Percentiles rank a stretch among this genome's conserved stretches.
These are phyloP conservation scores for Miichthys miiuy DNA, from an alignment of 2,797 vertebrate species.

Conservation along the genomic window DNA sequence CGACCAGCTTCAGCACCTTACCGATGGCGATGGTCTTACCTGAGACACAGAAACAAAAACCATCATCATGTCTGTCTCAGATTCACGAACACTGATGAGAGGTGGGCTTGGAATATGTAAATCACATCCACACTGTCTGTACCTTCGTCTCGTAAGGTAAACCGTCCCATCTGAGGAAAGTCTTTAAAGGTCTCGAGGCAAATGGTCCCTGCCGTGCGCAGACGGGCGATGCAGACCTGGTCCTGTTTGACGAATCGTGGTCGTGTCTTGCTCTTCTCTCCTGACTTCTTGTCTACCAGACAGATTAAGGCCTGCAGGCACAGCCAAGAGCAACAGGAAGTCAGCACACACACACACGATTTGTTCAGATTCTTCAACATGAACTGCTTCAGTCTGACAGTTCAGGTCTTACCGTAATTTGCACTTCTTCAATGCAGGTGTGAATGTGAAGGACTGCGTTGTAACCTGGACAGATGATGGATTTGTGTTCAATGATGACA, in stretches of 20 bases:
- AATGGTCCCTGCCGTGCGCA: slow-evolving; percentile 96
- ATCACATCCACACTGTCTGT: background rate
- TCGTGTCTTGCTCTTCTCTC: slow-evolving; percentile 96
- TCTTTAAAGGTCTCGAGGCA: slow-evolving; percentile 99
- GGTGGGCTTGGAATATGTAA: too few species aligned
- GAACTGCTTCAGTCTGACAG: too few species aligned
- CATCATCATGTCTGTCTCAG: background rate
- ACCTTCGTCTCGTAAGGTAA: slow-evolving; percentile 98
- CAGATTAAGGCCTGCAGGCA: slow-evolving; percentile 96
- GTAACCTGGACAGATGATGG: slow-evolving; percentile 98
- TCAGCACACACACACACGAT: background rate
- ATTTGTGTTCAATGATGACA: slow-evolving; percentile 99
- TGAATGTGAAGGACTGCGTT: slow-evolving; percentile 98
- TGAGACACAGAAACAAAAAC: slow-evolving; percentile 62
- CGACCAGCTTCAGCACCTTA: slow-evolving; percentile 98
- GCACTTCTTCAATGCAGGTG: slow-evolving; percentile 98
- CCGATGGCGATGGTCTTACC: slow-evolving; percentile 99
- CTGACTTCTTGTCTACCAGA: slow-evolving; percentile 97
- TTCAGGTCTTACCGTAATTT: slow-evolving; percentile 90
- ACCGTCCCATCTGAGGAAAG: slow-evolving; percentile 99
- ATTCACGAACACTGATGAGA: background rate
- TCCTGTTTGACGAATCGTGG: slow-evolving; percentile 99
- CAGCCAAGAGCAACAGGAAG: background rate
- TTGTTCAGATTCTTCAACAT: too few species aligned
- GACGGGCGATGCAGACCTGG: slow-evolving; percentile 97